Base-by-base conservation (phyloP, 1,140 invertebrate species). In the Lethrus apterus region DNA sequence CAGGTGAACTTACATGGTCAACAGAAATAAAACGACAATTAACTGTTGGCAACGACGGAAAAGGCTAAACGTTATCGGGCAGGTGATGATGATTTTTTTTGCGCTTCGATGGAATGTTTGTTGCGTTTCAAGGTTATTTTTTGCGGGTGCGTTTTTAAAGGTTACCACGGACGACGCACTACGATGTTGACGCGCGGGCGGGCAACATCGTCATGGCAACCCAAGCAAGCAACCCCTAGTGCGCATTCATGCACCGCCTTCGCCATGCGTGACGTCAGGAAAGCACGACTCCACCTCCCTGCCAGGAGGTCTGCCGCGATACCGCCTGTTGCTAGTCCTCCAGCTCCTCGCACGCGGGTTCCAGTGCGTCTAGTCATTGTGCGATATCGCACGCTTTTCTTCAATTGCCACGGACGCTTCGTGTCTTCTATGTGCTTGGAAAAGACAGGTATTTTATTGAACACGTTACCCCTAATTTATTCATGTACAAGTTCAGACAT, bases 241-340 rank as follows among this genome's bases (percentile, higher is more conserved):
- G 62, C 63, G 63, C 58, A 56, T 50, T 49, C 51, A 56, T 55
- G 63, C 57, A 58, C 58, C 63, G 61, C 61, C 63, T 62, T 59
- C 56, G 45, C 26, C 32, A 20, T 41, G 21, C 32, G 51, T 63
- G 58, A 63, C 60, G 62, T 64, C 60, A 64, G 34, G 20, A n/a
- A n/a, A n/a, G 4, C 24, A 33, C 11, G 36, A 21, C 52, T 55
- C 55, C 63, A 56, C 63, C 61, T 60, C 63, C 61, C 56, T 47
- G 35, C 41, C 45, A 42, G 48, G 50, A 52, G 53, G 44, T 54
- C 57, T 56, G 54, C 50, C 56, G 52, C 58, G 55, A 54, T 47
- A 50, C 56, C 57, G 63, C 63, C 63, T 65, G 63, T 65, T 65
- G 63, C 60, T 65, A 65, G 63, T 65, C 52, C 54, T 58, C 49